These are phyloP conservation scores for Cyclopterus lumpus DNA, from an alignment of 2,797 vertebrate species.

Conservation along the genomic window DNA sequence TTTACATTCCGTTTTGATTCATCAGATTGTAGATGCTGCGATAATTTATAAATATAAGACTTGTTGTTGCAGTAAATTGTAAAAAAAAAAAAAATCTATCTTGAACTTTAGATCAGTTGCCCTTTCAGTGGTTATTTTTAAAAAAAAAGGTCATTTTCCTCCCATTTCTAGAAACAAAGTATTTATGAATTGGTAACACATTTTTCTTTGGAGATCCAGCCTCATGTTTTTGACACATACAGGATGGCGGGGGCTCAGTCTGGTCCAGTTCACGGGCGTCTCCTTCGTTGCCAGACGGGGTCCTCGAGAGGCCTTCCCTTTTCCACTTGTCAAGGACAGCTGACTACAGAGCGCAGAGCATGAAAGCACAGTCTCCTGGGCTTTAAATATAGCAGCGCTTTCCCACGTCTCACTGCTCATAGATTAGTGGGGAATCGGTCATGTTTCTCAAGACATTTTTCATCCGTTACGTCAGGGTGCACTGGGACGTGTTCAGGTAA, in stretches of 20 bases:
- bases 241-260: not conserved
- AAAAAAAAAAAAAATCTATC: not conserved
- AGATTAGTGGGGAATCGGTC: constrained; percentile 13
- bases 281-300: constrained; percentile 3
- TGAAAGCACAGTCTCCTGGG: constrained; percentile 11
- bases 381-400: constrained; percentile 24
- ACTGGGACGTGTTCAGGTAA: constrained; percentile 66
- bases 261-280: not conserved
- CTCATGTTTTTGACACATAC: not conserved
- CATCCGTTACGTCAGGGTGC: constrained; percentile 48
- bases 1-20: not conserved
- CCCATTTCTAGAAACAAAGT: not conserved
- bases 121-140: not conserved
- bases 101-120: not conserved
- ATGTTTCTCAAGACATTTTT: constrained; percentile 66
- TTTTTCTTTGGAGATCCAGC: too few relatives aligned
- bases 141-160: not conserved
- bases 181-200: not conserved
- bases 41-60: not conserved
- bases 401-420: constrained; percentile 8
- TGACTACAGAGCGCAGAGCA: constrained; percentile 47
- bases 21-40: not conserved
- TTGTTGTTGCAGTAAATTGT: not conserved
- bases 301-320: constrained; percentile 50
- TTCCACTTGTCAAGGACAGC: constrained; percentile 68